These are phyloP conservation scores for Agriotes lineatus DNA, from an alignment of 2,888 invertebrate species.

Conservation along the genomic window DNA sequence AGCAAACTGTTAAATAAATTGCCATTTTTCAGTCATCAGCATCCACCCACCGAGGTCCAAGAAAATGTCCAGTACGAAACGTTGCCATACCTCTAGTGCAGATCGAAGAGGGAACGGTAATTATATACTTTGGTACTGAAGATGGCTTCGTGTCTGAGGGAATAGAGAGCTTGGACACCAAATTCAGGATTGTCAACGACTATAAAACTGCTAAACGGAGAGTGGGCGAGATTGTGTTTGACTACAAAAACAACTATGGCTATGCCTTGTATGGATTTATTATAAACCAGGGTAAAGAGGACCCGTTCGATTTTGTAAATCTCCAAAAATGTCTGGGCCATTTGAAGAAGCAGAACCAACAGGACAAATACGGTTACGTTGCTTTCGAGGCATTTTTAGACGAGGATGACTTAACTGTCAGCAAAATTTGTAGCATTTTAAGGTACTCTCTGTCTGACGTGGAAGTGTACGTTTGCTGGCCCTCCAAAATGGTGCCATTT, in stretches of 20 bases:
- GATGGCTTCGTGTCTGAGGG: conserved; percentile 54
- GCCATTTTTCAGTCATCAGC: too few species aligned
- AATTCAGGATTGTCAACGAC: conserved; percentile 50
- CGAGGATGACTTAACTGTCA: conserved; percentile 52
- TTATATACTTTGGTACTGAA: conserved; percentile 59
- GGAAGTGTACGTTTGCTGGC: conserved; percentile 58
- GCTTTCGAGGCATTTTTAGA: conserved; percentile 53
- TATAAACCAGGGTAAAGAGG: conserved; percentile 45
- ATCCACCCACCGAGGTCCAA: too few species aligned
- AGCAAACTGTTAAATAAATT: too few species aligned
- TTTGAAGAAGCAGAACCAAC: conserved; percentile 47
- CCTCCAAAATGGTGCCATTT: conserved; percentile 30
- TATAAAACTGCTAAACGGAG: conserved; percentile 50
- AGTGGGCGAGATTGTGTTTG: conserved; percentile 53
- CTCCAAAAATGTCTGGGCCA: conserved; percentile 51
- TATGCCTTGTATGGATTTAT: conserved; percentile 55
- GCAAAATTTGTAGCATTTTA: conserved; percentile 60
- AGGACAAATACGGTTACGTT: conserved; percentile 47
- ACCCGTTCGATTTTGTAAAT: conserved; percentile 47
- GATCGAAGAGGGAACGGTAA: conserved; percentile 56
- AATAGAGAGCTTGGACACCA: conserved; percentile 55
- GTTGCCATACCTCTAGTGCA: conserved; percentile 51
- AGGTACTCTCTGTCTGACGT: conserved; percentile 53
- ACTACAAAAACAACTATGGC: conserved; percentile 42
- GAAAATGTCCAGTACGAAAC: conserved; percentile 51